A percentile compares a stretch with the other conserved stretches of the same genome.
Evolutionary conservation across 2,113 vertebrate genomes (phyloP).

Genomic region (Salminus brasiliensis): DNA sequence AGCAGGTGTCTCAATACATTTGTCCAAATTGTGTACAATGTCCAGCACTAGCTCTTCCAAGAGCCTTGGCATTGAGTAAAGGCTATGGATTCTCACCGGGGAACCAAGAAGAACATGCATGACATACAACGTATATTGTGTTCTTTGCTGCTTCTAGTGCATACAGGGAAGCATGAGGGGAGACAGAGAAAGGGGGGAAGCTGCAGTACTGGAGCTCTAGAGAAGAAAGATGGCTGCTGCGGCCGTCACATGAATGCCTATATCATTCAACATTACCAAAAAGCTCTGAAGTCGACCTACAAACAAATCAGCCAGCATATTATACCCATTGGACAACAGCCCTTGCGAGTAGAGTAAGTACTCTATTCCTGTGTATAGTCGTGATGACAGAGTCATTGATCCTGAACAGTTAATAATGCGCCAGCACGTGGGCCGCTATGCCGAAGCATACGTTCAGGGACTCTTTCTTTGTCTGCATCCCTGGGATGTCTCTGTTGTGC

Average conservation of each 20-base stretch:
- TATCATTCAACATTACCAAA: too few species aligned
- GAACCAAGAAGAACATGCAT: neutral
- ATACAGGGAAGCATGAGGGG: neutral
- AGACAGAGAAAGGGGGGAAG: constrained; percentile 5
- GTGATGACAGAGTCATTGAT: neutral
- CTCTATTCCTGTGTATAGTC: neutral
- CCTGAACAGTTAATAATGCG: neutral
- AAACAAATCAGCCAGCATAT: neutral
- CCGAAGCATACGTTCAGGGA: neutral
- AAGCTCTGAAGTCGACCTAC: neutral
- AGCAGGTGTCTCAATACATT: too few species aligned
- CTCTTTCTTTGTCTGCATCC: constrained; percentile 17
- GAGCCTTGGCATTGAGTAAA: too few species aligned
- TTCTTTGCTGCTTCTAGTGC: constrained; percentile 2
- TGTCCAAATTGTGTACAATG: too few species aligned
- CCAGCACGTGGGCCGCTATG: neutral
- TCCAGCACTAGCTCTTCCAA: neutral
- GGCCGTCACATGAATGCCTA: constrained; percentile 10
- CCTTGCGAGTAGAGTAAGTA: neutral
- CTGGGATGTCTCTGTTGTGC: constrained; percentile 35
- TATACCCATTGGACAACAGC: neutral
- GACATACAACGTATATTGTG: neutral
- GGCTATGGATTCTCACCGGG: neutral
- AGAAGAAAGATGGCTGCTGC: constrained; percentile 8
- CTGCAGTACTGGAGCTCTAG: constrained; percentile 23